Evolutionary conservation across 2,797 vertebrate species (phyloP).

Genomic region (Malacoraja senta): DNA sequence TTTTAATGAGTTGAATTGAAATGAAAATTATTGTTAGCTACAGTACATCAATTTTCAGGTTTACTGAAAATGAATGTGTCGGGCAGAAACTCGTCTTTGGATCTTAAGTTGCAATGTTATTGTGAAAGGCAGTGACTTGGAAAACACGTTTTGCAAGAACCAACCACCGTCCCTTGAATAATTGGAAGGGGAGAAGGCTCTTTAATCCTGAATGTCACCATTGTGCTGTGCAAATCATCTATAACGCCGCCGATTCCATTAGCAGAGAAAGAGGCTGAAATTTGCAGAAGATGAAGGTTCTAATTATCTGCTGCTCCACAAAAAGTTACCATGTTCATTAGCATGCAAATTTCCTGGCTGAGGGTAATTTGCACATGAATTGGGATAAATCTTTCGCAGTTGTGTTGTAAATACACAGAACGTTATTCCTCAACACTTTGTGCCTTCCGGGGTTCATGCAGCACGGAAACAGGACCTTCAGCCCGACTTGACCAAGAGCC

Average conservation of each 20-base stretch:
- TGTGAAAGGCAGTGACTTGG: not conserved
- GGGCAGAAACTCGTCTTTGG: not conserved
- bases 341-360: too few species aligned
- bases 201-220: not conserved
- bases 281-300: too few species aligned
- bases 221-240: not conserved
- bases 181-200: not conserved
- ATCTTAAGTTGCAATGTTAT: not conserved
- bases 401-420: too few species aligned
- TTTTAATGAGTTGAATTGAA: slow-evolving; percentile 19
- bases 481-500: too few species aligned
- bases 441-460: too few species aligned
- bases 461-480: too few species aligned
- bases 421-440: too few species aligned
- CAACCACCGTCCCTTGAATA: not conserved
- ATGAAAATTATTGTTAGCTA: slow-evolving; percentile 12
- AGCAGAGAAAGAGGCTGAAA: too few species aligned
- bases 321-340: too few species aligned
- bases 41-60: slow-evolving; percentile 9
- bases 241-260: not conserved
- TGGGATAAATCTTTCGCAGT: too few species aligned
- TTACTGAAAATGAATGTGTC: not conserved
- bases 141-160: not conserved
- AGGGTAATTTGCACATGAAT: too few species aligned
- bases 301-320: too few species aligned